Base-by-base conservation (phyloP, 2,113 vertebrate genomes). In the Maccullochella peelii region DNA sequence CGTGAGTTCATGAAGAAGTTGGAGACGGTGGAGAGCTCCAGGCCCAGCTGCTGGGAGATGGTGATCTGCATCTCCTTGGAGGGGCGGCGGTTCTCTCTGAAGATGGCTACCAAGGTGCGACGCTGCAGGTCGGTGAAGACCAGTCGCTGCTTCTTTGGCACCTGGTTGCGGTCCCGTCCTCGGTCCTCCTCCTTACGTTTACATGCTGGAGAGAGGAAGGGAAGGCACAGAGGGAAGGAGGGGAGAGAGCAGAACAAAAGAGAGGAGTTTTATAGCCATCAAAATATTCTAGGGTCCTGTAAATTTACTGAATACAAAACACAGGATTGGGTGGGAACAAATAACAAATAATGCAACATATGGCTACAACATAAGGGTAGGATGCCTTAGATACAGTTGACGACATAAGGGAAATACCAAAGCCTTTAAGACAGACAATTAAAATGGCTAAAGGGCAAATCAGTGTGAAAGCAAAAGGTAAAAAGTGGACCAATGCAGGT, bases 1-100 rank as follows among this genome's bases (percentile, higher is more conserved):
- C 98, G 97, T 38, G 98, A 97, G 40, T 99, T 99, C 98, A 99
- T 99, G 96, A 99, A 99, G 97, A 99, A 99, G 92, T 99, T 99
- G 96, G 98, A 99, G 95, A 99, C 98, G 2, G 98, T 99, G 95
- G 93, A 97, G 92, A 98, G 97, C 96, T 99, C 98, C 92, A 99
- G 93, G 83, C 98, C 98, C 84, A 99, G 97, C 93, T 99, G 98
- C 95, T 99, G 98, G 0, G 98, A 99, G 95, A 99, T 99, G 96
- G 98, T 99, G 80, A 98, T 89, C 95, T 99, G 98, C 98, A 99
- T 99, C 87, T 99, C 98, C 57, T 99, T 99, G 91, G 98, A 99
- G 0, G 98, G 98, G 15, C 98, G 96, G 92, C 98, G 98, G 95
- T 99, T 99, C 94, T 99, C 98, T 93, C 98, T 96, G 95, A 99